Conservation (phyloP, 1,140 invertebrate genomes). For the Drosophila pseudoananassae region DNA sequence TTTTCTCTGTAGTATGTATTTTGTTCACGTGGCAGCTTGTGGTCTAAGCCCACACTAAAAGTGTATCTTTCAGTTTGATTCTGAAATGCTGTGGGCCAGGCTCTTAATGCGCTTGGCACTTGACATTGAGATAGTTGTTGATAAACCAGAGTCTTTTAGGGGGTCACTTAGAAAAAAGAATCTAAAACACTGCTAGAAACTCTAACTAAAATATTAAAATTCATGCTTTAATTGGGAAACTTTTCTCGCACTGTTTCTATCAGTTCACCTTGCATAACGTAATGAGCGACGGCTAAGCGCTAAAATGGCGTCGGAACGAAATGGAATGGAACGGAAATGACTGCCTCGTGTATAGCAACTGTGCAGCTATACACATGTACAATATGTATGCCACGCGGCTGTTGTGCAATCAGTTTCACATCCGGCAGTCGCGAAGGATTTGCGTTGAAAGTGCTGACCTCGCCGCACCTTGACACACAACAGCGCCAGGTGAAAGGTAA, state of each 20-base stretch:
- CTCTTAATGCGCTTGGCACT: conserved; percentile 48
- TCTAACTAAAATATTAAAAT: too few relatives aligned
- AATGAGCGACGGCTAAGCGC: conserved; percentile 52
- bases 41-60: conserved; percentile 28
- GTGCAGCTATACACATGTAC: neutral
- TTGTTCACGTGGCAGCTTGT: conserved; percentile 21
- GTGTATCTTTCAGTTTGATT: conserved; percentile 40
- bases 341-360: conserved; percentile 10
- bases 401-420: conserved; percentile 70
- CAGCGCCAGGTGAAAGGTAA: conserved; percentile 57
- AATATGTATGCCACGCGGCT: conserved; percentile 21
- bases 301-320: conserved; percentile 42
- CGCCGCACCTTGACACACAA: conserved; percentile 59
- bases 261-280: conserved; percentile 61
- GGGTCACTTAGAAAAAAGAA: neutral
- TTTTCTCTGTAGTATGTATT: conserved; percentile 7
- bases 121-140: conserved; percentile 64
- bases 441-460: conserved; percentile 60
- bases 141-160: conserved; percentile 38
- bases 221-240: neutral
- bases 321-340: conserved; percentile 56
- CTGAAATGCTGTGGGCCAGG: conserved; percentile 25
- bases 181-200: neutral
- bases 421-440: conserved; percentile 53
- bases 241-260: neutral